Evolutionary conservation across 2,797 vertebrate genomes (phyloP), one percentile per base, ranked within the genome.

Genomic region (Lacerta viridis): DNA sequence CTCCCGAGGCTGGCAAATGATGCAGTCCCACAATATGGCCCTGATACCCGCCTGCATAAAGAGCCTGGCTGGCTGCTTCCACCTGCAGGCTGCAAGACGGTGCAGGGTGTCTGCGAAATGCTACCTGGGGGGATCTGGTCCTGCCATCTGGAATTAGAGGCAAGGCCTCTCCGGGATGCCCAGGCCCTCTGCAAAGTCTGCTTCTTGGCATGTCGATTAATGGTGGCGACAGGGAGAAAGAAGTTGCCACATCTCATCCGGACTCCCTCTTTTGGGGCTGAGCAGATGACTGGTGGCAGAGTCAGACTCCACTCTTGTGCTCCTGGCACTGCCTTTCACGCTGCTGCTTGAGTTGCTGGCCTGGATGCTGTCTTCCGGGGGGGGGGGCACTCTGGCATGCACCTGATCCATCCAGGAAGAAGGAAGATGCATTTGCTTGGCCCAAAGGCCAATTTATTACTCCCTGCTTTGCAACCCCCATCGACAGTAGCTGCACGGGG

Each of bases 51-150:
- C 94, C 93, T 1, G 1, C 94, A n/a, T 91, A 92, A 96, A 96
- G 94, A 91, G 94, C 96, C 87, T 80, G 89, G 93, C 96, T 93
- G 94, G 75, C 25, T 74, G 95, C 94, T 88, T 91, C 89, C 88
- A 92, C 89, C 92, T 74, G 81, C 93, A 91, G 93, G 95, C 95
- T 93, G 92, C 85, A 90, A 95, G 96, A 95, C 93, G 88, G 93
- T 84, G 29, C 95, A 87, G 92, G 90, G 75, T 78, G 91, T 85
- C 93, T 92, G 87, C 2, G 87, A 93, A 95, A 95, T 68, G 91
- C 91, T 94, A 94, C 97, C 64, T 97, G 96, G 96, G 93, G 97
- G 97, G 96, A 88, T 92, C 91, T 91, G 94, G 92, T 94, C 55
- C 20, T 96, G 97, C 96, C 95, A 90, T 93, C 77, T 89, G 92